These are phyloP conservation scores for Ectropis crepuscularia DNA, from an alignment of 2,888 invertebrate genomes.

Conservation along the genomic window DNA sequence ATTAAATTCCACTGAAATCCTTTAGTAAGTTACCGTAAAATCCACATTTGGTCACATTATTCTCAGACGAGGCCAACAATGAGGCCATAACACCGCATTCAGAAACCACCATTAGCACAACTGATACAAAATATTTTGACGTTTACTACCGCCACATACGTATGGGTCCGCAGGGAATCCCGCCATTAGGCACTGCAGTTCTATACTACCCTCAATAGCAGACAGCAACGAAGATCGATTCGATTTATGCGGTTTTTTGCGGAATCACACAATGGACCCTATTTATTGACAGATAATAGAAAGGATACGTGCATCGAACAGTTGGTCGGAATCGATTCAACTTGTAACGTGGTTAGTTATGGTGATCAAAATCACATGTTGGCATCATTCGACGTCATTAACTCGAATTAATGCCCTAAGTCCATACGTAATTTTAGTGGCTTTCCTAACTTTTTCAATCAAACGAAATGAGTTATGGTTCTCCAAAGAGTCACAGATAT, in stretches of 20 bases:
- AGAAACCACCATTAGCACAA: conserved; percentile 78
- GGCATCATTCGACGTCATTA: conserved; percentile 60
- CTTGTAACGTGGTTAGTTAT: conserved; percentile 80
- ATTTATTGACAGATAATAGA: conserved; percentile 81
- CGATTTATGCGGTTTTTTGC: conserved; percentile 82
- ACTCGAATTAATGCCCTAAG: conserved; percentile 46
- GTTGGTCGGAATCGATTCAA: conserved; percentile 73
- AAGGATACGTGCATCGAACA: conserved; percentile 66
- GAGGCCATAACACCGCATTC: conserved; percentile 69
- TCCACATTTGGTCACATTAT: conserved; percentile 72
- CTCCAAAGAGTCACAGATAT: conserved; percentile 33
- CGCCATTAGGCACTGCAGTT: conserved; percentile 62
- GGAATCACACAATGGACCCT: conserved; percentile 71
- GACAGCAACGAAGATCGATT: conserved; percentile 81
- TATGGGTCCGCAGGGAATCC: conserved; percentile 75
- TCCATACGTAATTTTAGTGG: conserved; percentile 35
- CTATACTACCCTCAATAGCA: conserved; percentile 68
- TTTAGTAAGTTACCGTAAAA: conserved; percentile 28
- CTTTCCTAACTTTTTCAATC: conserved; percentile 25
- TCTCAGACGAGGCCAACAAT: conserved; percentile 70
- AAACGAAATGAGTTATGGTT: conserved; percentile 37
- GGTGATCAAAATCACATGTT: conserved; percentile 82
- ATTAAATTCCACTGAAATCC: conserved; percentile 3
- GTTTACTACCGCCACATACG: conserved; percentile 70
- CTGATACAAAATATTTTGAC: conserved; percentile 84